phyloP scores from a whole-genome alignment of 1,140 invertebrate genomes.

The Acromyrmex charruanus region DNA sequence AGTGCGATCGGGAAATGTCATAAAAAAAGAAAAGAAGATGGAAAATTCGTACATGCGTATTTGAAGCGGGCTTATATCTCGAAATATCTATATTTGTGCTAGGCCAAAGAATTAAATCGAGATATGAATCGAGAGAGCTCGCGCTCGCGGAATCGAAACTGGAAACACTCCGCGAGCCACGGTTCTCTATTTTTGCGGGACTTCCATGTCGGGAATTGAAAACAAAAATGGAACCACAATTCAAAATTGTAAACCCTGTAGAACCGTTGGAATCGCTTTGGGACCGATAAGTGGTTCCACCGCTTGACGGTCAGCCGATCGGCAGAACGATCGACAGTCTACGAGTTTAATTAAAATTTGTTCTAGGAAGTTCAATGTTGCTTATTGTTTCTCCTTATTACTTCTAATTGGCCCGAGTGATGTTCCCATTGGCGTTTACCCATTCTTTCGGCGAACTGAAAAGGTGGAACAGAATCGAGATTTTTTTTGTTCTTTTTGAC shows the following conservation, averaged over 20 bases:
- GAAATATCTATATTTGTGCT: constrained; percentile 63
- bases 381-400: constrained; percentile 69
- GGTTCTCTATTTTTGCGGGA: constrained; percentile 10
- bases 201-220: not conserved
- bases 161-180: constrained; percentile 6
- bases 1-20: constrained; percentile 31
- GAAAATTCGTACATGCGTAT: constrained; percentile 26
- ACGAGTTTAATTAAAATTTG: constrained; percentile 64
- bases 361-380: constrained; percentile 67
- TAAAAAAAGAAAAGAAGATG: constrained; percentile 44
- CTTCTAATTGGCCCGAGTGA: constrained; percentile 73
- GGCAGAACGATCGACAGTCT: not conserved
- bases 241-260: not conserved
- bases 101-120: constrained; percentile 41
- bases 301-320: constrained; percentile 13
- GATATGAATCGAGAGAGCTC: not conserved
- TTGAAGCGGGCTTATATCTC: constrained; percentile 29
- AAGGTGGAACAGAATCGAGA: constrained; percentile 1
- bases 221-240: constrained; percentile 19
- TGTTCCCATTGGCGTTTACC: constrained; percentile 71
- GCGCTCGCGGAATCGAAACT: constrained; percentile 20
- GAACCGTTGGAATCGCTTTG: constrained; percentile 2
- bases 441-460: constrained; percentile 41
- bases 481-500: not conserved
- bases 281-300: not conserved